Percentiles rank a stretch among this genome's conserved stretches.
These are phyloP conservation scores for Machimus atricapillus DNA, from an alignment of 2,888 invertebrate species.

Conservation along the genomic window DNA sequence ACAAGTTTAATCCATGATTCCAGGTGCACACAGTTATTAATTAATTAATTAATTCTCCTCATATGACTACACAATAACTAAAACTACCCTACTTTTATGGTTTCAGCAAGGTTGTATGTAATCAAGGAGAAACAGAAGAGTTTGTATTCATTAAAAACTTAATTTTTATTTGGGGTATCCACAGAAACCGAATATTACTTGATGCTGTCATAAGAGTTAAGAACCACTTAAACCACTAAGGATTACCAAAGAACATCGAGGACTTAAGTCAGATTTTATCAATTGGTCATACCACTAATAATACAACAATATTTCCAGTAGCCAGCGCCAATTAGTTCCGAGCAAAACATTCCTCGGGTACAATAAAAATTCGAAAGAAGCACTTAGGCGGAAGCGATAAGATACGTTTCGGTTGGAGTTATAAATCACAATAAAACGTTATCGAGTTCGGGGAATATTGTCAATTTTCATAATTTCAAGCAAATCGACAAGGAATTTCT, in stretches of 20 bases:
- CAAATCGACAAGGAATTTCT: background rate
- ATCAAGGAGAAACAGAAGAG: no score
- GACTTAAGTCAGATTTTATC: background rate
- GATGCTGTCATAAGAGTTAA: background rate
- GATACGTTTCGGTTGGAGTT: background rate
- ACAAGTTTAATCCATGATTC: no score
- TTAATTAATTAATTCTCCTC: no score
- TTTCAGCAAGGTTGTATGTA: background rate
- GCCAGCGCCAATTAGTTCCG: background rate
- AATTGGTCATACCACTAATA: background rate
- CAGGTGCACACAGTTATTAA: no score
- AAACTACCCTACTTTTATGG: no score
- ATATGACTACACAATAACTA: no score
- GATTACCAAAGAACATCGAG: background rate
- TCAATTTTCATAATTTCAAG: background rate
- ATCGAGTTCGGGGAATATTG: background rate
- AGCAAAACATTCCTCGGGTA: background rate
- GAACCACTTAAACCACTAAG: background rate
- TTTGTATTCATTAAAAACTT: no score
- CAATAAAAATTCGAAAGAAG: background rate
- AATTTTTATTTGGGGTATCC: background rate
- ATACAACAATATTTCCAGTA: background rate
- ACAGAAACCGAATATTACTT: background rate
- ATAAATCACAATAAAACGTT: background rate
- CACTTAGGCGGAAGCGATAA: background rate